Conservation (phyloP, 2,113 vertebrate genomes). For the Lates calcarifer region DNA sequence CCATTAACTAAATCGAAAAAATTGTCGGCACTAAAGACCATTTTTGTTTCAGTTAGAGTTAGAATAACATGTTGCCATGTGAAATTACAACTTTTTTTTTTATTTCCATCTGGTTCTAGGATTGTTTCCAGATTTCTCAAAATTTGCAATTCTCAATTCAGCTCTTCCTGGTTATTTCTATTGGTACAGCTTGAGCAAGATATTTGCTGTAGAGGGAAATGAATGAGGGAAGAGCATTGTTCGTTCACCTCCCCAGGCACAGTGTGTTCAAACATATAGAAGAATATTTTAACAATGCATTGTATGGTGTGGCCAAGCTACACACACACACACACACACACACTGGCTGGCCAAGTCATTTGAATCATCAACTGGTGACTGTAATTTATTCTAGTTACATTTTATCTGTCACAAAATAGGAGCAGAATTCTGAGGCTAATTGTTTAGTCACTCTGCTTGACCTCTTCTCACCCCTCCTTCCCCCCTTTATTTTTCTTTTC, state of each 20-base stretch:
- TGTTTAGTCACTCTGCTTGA: conserved; percentile 37
- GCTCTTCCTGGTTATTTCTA: background rate
- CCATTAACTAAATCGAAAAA: background rate
- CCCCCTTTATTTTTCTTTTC: conserved; percentile 31
- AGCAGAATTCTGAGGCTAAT: background rate
- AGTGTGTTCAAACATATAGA: background rate
- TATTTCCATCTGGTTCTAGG: background rate
- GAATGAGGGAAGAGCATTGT: background rate
- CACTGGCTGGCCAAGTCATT: background rate
- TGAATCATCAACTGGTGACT: background rate
- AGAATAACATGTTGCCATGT: background rate
- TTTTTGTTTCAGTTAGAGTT: background rate
- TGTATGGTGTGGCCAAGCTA: background rate
- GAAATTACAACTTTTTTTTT: background rate
- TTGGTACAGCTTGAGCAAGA: background rate
- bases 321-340: background rate
- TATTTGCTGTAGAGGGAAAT: background rate
- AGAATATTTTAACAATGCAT: conserved; percentile 20
- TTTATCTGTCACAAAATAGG: conserved; percentile 3
- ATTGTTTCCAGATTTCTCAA: background rate
- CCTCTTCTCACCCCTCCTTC: conserved; percentile 8
- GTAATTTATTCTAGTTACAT: conserved; percentile 1
- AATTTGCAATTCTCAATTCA: background rate
- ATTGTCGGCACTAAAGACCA: background rate
- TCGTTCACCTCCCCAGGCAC: background rate